Evolutionary conservation across 1,140 invertebrate species (phyloP).

Genomic region (Drosophila pseudoananassae): DNA sequence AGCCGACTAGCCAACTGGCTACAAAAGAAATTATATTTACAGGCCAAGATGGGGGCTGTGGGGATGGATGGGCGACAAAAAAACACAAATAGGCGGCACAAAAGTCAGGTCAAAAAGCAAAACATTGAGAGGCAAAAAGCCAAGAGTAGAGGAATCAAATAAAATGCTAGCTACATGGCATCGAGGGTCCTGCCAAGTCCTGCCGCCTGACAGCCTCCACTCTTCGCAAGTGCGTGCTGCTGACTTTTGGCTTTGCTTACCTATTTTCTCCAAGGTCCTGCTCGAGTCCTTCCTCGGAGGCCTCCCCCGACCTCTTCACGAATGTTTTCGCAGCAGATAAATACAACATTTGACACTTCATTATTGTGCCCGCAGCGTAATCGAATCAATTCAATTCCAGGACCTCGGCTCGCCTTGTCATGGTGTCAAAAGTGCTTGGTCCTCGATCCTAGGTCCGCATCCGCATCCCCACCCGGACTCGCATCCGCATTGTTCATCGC

Average conservation of each 20-base stretch:
- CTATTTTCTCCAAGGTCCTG: conserved; percentile 18
- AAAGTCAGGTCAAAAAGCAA: conserved; percentile 14
- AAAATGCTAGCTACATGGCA: conserved; percentile 77
- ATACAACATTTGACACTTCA: conserved; percentile 84
- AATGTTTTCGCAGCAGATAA: conserved; percentile 81
- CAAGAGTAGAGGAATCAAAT: conserved; percentile 65
- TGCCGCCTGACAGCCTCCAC: conserved; percentile 59
- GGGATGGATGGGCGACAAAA: conserved; percentile 34
- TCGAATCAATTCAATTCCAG: conserved; percentile 81
- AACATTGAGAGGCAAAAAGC: background rate
- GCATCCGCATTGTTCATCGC: conserved; percentile 33
- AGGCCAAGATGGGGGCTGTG: conserved; percentile 3
- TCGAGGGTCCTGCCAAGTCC: conserved; percentile 45
- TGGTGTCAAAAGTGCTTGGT: conserved; percentile 77
- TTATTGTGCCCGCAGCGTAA: conserved; percentile 83
- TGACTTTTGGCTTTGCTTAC: conserved; percentile 38
- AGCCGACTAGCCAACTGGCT: conserved; percentile 35
- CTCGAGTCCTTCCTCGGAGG: conserved; percentile 11
- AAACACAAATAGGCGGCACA: conserved; percentile 60
- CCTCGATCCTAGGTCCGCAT: conserved; percentile 42
- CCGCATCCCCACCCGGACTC: conserved; percentile 4
- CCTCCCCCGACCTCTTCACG: background rate
- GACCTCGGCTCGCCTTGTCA: conserved; percentile 43
- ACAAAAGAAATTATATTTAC: conserved; percentile 82
- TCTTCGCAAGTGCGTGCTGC: conserved; percentile 21